Percentiles rank a stretch among this genome's conserved stretches.
Conservation (phyloP, 92 coral and sea anemone species). For the Chrysogorgia sp. region DNA sequence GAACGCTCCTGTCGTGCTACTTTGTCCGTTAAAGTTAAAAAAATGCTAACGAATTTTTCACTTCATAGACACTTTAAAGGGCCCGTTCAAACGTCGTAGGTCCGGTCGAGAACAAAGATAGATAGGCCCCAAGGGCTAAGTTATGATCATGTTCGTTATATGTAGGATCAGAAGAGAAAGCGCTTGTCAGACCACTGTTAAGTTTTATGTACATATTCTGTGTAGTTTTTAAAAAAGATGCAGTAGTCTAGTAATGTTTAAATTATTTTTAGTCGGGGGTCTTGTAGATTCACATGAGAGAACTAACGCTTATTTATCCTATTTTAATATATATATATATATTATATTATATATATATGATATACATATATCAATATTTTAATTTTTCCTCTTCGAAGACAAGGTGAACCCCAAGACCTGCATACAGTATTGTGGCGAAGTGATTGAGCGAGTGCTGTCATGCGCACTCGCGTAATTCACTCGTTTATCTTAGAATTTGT, state of each 20-base stretch:
- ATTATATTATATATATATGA: slow-evolving; percentile 35
- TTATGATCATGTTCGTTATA: too few relatives aligned
- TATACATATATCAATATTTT: slow-evolving; percentile 38
- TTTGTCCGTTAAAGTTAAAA: too few relatives aligned
- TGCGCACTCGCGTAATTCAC: too few relatives aligned
- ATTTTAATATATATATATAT: slow-evolving; percentile 40
- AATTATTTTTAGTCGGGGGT: slow-evolving; percentile 28
- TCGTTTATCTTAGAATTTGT: too few relatives aligned
- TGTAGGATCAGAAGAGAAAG: slow-evolving; percentile 1
- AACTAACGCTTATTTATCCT: slow-evolving; percentile 33
- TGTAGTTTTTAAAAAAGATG: slow-evolving; percentile 3
- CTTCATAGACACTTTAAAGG: too few relatives aligned
- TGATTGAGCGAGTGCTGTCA: too few relatives aligned
- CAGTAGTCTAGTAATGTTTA: slow-evolving; percentile 9
- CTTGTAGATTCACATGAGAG: background rate
- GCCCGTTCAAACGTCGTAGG: too few relatives aligned
- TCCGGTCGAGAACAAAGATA: too few relatives aligned
- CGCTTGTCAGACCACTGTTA: slow-evolving; percentile 18
- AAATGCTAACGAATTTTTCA: too few relatives aligned
- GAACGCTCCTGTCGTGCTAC: too few relatives aligned
- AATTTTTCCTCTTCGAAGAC: background rate
- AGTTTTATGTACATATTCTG: slow-evolving; percentile 14
- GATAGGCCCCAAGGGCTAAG: too few relatives aligned
- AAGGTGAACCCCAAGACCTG: background rate
- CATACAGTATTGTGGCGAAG: background rate